Conservation (phyloP, 1,140 invertebrate genomes). For the Zaprionus africanus region DNA sequence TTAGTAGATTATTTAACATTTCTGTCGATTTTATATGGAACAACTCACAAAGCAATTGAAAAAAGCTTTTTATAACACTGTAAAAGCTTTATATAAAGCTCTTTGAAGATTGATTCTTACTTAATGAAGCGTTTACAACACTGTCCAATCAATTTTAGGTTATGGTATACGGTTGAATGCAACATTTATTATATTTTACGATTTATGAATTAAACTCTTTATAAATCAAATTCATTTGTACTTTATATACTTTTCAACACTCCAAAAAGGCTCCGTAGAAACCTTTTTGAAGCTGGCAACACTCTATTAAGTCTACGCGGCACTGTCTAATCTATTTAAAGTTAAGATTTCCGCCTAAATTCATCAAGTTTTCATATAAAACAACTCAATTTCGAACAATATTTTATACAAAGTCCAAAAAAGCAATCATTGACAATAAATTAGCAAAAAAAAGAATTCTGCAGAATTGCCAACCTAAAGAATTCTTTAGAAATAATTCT, state of each 20-base stretch:
- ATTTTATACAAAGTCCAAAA: not conserved
- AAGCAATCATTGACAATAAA: not conserved
- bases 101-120: too few relatives aligned
- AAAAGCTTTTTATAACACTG: too few relatives aligned
- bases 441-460: not conserved
- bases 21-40: too few relatives aligned
- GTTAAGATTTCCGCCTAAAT: not conserved
- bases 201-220: not conserved
- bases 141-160: not conserved
- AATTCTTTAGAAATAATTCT: not conserved
- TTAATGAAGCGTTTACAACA: not conserved
- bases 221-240: not conserved
- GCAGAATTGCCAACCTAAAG: not conserved
- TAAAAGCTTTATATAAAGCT: too few relatives aligned
- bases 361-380: not conserved
- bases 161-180: accelerated
- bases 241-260: not conserved
- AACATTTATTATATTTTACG: not conserved
- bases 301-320: too few relatives aligned
- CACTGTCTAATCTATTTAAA: not conserved
- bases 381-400: not conserved
- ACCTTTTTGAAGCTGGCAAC: not conserved
- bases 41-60: too few relatives aligned
- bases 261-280: not conserved
- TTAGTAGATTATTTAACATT: too few relatives aligned